These are phyloP conservation scores for Atlantisia rogersi DNA, from an alignment of 2,113 vertebrate genomes.

Conservation along the genomic window DNA sequence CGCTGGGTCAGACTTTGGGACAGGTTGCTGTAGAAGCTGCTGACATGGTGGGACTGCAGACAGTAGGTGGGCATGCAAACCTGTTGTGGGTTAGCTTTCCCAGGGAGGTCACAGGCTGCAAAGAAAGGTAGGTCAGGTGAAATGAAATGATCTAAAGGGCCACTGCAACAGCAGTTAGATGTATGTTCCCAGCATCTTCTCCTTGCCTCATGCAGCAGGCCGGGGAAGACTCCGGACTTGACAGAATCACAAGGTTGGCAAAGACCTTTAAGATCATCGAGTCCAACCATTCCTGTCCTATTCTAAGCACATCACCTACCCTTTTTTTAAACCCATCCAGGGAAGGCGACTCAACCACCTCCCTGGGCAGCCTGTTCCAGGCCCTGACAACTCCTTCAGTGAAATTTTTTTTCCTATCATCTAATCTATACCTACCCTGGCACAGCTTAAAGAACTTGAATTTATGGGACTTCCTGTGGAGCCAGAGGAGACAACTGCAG, in stretches of 20 bases:
- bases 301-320: too few species aligned
- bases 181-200: not conserved
- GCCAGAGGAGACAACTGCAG: not conserved
- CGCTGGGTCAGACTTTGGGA: not conserved
- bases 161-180: not conserved
- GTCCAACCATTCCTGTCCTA: too few species aligned
- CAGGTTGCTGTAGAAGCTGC: fast-evolving
- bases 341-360: too few species aligned
- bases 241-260: too few species aligned
- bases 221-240: not conserved
- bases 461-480: fast-evolving
- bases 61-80: not conserved
- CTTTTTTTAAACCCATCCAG: too few species aligned
- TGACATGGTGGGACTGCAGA: not conserved
- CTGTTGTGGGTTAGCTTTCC: not conserved
- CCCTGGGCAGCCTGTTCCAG: too few species aligned
- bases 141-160: not conserved
- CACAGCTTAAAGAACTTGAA: too few species aligned
- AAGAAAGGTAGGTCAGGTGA: not conserved
- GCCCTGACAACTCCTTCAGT: too few species aligned
- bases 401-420: too few species aligned
- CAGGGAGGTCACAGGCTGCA: not conserved
- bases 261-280: too few species aligned
- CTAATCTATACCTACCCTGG: too few species aligned
- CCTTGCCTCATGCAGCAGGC: fast-evolving